Conservation (phyloP, 2,113 vertebrate species). For the Solea senegalensis region DNA sequence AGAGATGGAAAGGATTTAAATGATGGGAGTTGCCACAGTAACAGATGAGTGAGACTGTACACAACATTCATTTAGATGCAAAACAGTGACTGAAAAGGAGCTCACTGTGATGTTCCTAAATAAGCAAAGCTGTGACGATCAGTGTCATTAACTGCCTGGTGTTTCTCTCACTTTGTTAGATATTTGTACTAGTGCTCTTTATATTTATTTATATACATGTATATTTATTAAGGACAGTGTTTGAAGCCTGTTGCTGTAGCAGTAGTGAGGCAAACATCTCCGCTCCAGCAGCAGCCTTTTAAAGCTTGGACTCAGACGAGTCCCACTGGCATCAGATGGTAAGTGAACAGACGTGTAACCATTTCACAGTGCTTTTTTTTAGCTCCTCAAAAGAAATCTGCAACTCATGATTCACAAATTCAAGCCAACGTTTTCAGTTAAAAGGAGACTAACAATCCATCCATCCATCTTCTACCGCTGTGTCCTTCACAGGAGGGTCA, state of each 20-base stretch:
- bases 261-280: slow-evolving; percentile 23
- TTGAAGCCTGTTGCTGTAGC: background rate
- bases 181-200: background rate
- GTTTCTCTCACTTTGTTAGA: background rate
- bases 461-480: too few relatives aligned
- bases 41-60: background rate
- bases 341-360: slow-evolving; percentile 52
- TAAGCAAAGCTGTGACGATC: background rate
- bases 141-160: background rate
- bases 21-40: background rate
- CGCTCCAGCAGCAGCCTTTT: slow-evolving; percentile 28
- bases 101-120: background rate
- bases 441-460: too few relatives aligned
- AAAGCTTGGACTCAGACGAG: slow-evolving; percentile 42
- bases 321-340: slow-evolving; percentile 41
- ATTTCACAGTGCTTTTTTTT: slow-evolving; percentile 54
- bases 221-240: too few relatives aligned
- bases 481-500: too few relatives aligned
- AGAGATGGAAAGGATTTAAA: background rate
- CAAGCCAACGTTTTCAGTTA: slow-evolving; percentile 2
- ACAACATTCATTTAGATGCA: background rate
- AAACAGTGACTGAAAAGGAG: background rate
- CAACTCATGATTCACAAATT: slow-evolving; percentile 31
- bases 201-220: background rate
- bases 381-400: slow-evolving; percentile 23